A percentile compares a stretch with the other conserved stretches of the same genome.
Evolutionary conservation across 2,888 invertebrate genomes (phyloP).

Genomic region (Noctua fimbriata): DNA sequence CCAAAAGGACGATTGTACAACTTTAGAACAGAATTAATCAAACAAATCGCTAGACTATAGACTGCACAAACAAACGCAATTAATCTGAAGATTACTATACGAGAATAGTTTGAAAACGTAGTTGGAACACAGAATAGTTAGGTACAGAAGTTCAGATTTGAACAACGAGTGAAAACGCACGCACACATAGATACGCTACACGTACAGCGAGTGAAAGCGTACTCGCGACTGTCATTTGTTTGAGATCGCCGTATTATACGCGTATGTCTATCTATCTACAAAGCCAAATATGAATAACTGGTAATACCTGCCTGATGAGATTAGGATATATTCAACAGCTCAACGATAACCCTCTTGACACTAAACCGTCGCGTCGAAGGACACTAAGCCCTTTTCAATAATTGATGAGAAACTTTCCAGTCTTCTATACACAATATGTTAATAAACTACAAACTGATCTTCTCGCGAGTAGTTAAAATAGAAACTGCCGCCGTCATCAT

Average conservation of each 20-base stretch:
- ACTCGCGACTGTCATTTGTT: neutral
- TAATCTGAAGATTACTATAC: slow-evolving; percentile 27
- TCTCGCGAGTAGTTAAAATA: neutral
- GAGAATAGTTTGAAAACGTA: slow-evolving; percentile 25
- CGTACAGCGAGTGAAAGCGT: neutral
- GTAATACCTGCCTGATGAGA: neutral
- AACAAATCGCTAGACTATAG: slow-evolving; percentile 19
- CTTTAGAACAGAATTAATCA: slow-evolving; percentile 4
- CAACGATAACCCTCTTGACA: neutral
- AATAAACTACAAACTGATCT: neutral
- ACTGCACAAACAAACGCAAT: slow-evolving; percentile 21
- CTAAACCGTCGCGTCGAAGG: neutral
- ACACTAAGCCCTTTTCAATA: neutral
- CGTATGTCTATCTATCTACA: neutral
- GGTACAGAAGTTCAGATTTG: neutral
- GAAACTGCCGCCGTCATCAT: no score
- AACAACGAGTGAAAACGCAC: neutral
- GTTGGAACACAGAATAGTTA: neutral
- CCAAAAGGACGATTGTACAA: neutral
- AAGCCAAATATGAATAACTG: neutral
- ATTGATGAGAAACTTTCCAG: neutral
- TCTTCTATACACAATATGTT: neutral
- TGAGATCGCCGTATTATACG: neutral
- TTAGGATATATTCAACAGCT: neutral
- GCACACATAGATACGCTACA: neutral